These are phyloP conservation scores for Neogobius melanostomus DNA, from an alignment of 2,113 vertebrate genomes.

Conservation along the genomic window DNA sequence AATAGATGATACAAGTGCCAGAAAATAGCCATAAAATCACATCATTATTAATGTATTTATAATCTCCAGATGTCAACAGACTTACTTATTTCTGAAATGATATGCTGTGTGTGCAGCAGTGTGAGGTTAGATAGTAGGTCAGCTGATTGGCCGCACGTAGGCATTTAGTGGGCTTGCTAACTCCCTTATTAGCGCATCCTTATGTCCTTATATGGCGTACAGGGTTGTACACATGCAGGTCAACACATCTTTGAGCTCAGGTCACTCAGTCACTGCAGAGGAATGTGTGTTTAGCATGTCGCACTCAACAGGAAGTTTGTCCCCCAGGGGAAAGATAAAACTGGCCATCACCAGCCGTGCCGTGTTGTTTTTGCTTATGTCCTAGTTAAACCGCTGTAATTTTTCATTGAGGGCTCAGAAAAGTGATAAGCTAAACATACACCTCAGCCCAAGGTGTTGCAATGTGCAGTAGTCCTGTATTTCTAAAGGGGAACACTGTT, in stretches of 20 bases:
- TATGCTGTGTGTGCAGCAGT: background rate
- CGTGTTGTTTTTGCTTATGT: conserved; percentile 81
- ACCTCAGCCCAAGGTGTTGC: conserved; percentile 63
- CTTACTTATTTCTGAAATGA: background rate
- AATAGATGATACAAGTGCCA: background rate
- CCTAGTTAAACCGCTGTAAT: conserved; percentile 60
- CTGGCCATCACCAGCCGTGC: conserved; percentile 69
- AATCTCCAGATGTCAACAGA: background rate
- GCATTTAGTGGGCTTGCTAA: background rate
- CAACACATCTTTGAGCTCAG: conserved; percentile 41
- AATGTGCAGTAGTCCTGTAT: background rate
- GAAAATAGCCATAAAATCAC: background rate
- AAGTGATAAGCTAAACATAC: conserved; percentile 66
- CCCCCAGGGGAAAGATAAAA: conserved; percentile 71
- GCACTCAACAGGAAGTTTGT: conserved; percentile 80
- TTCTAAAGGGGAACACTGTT: background rate
- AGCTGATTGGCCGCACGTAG: conserved; percentile 19
- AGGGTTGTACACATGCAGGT: conserved; percentile 25
- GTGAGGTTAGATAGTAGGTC: conserved; percentile 1
- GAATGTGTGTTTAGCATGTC: conserved; percentile 77
- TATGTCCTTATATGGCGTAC: conserved; percentile 38
- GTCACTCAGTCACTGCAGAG: conserved; percentile 60
- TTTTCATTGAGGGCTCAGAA: conserved; percentile 76
- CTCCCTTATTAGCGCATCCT: conserved; percentile 42
- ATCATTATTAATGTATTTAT: background rate